Evolutionary conservation across 2,113 vertebrate species (phyloP).

Genomic region (Marmota flaviventris): DNA sequence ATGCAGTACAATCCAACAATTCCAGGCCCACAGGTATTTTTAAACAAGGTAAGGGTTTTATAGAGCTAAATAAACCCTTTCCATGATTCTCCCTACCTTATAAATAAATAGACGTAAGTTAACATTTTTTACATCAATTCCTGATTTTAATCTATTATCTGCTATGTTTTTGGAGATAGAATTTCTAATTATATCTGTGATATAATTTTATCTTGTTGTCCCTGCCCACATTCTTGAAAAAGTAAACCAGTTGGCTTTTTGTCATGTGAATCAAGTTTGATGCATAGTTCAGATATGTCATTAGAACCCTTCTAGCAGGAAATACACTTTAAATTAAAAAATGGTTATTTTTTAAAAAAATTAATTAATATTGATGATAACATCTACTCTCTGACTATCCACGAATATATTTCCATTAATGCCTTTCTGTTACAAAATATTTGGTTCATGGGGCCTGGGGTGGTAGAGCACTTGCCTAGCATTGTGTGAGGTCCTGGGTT

Average conservation of each 20-base stretch:
- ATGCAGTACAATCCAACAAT: slow-evolving; percentile 78
- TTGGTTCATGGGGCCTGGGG: background rate
- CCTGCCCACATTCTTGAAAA: background rate
- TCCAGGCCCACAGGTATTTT: slow-evolving; percentile 76
- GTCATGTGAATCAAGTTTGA: background rate
- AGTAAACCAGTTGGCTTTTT: background rate
- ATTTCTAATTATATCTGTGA: background rate
- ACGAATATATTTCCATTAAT: background rate
- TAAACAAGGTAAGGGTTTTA: slow-evolving; percentile 86
- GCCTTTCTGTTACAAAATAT: slow-evolving; percentile 28
- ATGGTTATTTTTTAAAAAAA: background rate
- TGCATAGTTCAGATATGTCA: background rate
- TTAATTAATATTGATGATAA: background rate
- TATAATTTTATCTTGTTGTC: too few relatives aligned
- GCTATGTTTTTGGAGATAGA: background rate
- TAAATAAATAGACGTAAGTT: background rate
- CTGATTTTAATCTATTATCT: background rate
- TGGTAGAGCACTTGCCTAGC: too few relatives aligned
- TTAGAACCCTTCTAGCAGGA: background rate
- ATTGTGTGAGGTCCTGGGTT: too few relatives aligned
- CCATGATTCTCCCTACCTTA: background rate
- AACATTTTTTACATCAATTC: background rate
- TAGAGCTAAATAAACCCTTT: background rate
- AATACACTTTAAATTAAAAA: background rate
- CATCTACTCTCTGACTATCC: background rate